Conservation (phyloP, 2,888 invertebrate genomes). For the Pterostichus madidus region DNA sequence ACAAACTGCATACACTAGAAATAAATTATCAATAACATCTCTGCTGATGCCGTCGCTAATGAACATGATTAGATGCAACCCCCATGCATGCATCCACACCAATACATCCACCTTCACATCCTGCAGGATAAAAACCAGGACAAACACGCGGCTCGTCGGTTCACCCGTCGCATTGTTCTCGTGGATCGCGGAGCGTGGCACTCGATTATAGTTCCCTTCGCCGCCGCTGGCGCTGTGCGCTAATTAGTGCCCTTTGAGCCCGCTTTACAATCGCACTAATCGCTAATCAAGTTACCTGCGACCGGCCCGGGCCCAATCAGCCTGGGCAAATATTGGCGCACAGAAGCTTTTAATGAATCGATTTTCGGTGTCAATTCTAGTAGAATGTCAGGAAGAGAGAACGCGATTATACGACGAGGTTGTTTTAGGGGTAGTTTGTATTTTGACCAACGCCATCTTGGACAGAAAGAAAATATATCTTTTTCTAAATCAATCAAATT, state of each 20-base stretch:
- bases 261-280: conserved; percentile 78
- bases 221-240: conserved; percentile 70
- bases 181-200: conserved; percentile 45
- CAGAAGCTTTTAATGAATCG: conserved; percentile 75
- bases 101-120: too few relatives aligned
- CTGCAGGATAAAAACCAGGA: conserved; percentile 57
- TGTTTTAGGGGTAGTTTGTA: background rate
- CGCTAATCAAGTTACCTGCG: conserved; percentile 78
- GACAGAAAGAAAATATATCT: too few relatives aligned
- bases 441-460: background rate
- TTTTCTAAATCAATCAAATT: too few relatives aligned
- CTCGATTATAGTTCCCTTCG: conserved; percentile 64
- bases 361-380: conserved; percentile 72
- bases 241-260: conserved; percentile 77
- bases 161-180: conserved; percentile 30
- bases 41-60: background rate
- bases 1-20: background rate
- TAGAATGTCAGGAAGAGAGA: conserved; percentile 54
- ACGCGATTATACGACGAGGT: background rate
- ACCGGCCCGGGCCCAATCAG: conserved; percentile 74
- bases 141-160: conserved; percentile 37
- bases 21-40: conserved; percentile 48
- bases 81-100: background rate
- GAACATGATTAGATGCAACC: conserved; percentile 59
- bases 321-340: conserved; percentile 74